Percentiles rank a stretch among this genome's conserved stretches.
Evolutionary conservation across 2,797 vertebrate genomes (phyloP).

Genomic region (Hoplostethus mediterraneus): DNA sequence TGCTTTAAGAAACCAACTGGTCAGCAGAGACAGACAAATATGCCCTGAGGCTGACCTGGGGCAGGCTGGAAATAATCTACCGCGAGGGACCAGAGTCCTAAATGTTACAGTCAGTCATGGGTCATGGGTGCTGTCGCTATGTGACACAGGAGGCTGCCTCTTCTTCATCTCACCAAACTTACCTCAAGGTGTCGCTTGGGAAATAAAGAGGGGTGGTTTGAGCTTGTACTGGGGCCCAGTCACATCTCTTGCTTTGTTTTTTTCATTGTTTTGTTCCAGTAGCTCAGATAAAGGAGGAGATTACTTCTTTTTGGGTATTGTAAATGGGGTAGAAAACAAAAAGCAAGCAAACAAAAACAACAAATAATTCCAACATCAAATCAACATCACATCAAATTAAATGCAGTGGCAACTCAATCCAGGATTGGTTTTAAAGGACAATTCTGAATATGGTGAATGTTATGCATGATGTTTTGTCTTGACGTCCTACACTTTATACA

Average conservation of each 20-base stretch:
- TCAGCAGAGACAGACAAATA: constrained; percentile 74
- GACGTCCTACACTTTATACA: too few relatives aligned
- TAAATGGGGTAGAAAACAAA: constrained; percentile 1
- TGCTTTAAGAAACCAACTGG: constrained; percentile 58
- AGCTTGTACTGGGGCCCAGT: constrained; percentile 29
- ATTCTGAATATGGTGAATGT: too few relatives aligned
- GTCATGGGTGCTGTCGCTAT: constrained; percentile 62
- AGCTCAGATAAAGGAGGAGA: constrained; percentile 14
- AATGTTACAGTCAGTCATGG: constrained; percentile 80
- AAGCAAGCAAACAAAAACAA: not conserved
- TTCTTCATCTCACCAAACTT: constrained; percentile 57
- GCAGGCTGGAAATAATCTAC: constrained; percentile 71
- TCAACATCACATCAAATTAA: not conserved
- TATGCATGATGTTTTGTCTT: too few relatives aligned
- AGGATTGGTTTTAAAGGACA: not conserved
- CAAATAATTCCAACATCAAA: not conserved
- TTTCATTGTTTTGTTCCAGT: constrained; percentile 16
- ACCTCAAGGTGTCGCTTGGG: constrained; percentile 54
- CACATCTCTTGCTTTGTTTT: too few relatives aligned
- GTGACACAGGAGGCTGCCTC: constrained; percentile 42
- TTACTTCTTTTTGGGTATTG: constrained; percentile 3
- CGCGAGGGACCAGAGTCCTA: constrained; percentile 61
- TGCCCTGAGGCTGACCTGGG: constrained; percentile 73
- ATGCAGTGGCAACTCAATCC: not conserved
- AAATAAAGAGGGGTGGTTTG: constrained; percentile 18